Evolutionary conservation across 2,113 vertebrate genomes (phyloP).

Genomic region (Centrocercus urophasianus): DNA sequence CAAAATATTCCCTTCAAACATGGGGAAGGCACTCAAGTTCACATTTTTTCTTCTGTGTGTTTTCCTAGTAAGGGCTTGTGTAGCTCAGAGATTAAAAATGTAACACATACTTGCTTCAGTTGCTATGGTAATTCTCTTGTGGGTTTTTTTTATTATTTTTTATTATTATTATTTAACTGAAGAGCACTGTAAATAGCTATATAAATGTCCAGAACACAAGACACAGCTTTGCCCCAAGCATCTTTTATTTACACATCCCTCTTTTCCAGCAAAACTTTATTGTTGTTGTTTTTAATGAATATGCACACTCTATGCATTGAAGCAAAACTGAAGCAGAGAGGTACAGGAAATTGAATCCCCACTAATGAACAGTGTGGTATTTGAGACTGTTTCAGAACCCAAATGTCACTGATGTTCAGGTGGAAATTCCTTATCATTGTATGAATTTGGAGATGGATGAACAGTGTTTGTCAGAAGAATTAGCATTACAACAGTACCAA

Average conservation of each 20-base stretch:
- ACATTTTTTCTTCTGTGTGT: not conserved
- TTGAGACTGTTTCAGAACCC: constrained; percentile 35
- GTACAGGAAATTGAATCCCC: constrained; percentile 59
- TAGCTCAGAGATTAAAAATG: constrained; percentile 40
- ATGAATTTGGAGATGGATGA: not conserved
- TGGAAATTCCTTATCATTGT: constrained; percentile 55
- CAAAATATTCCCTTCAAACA: constrained; percentile 35
- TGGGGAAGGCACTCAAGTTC: not conserved
- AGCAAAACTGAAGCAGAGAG: constrained; percentile 56
- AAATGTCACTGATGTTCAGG: constrained; percentile 60
- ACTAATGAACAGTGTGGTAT: constrained; percentile 60
- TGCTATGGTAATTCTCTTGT: constrained; percentile 57
- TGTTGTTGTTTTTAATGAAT: constrained; percentile 59
- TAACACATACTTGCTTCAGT: constrained; percentile 17
- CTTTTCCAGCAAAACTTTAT: constrained; percentile 65
- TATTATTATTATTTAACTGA: constrained; percentile 35
- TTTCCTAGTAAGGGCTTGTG: constrained; percentile 4
- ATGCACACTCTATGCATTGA: constrained; percentile 41
- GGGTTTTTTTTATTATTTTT: not conserved
- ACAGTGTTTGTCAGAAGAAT: not conserved
- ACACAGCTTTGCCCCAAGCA: constrained; percentile 40
- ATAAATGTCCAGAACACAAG: constrained; percentile 64
- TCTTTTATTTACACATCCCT: constrained; percentile 59
- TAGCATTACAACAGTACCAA: not conserved
- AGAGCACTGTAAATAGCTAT: constrained; percentile 58